Conservation (phyloP, 2,888 invertebrate species). For the Cyrtodaria siliqua region DNA sequence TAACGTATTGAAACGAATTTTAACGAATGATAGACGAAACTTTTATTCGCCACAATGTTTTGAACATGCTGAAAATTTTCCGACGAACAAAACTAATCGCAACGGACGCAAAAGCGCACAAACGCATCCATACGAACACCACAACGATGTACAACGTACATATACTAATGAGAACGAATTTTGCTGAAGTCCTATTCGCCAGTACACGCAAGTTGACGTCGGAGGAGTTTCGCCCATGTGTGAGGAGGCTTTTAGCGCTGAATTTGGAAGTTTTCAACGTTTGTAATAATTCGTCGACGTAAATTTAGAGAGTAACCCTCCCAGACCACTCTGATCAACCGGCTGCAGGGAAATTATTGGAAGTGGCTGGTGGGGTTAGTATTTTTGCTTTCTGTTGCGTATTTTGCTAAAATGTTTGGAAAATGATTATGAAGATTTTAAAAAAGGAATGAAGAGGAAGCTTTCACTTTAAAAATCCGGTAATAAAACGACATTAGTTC, state of each 20-base stretch:
- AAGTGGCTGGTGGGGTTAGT: no score
- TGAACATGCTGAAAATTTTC: slow-evolving; percentile 38
- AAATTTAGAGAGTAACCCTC: no score
- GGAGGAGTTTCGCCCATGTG: slow-evolving; percentile 26
- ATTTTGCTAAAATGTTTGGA: no score
- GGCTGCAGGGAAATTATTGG: no score
- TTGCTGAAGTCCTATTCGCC: slow-evolving; percentile 15
- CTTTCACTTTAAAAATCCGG: no score
- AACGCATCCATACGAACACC: slow-evolving; percentile 38
- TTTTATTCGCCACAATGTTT: slow-evolving; percentile 35
- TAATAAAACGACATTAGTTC: no score
- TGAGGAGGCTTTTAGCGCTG: slow-evolving; percentile 19
- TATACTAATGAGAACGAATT: slow-evolving; percentile 33
- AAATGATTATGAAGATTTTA: no score
- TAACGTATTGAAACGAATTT: slow-evolving; percentile 43
- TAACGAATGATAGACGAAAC: slow-evolving; percentile 31
- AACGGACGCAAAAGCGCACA: slow-evolving; percentile 40
- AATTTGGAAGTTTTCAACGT: no score
- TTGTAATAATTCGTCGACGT: no score
- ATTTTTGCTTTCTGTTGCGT: no score
- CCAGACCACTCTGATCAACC: no score
- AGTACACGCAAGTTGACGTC: slow-evolving; percentile 22
- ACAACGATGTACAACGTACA: slow-evolving; percentile 33
- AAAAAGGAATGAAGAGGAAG: no score
- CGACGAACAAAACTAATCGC: slow-evolving; percentile 42